Evolutionary conservation across 2,113 vertebrate genomes (phyloP), one percentile per base, ranked within the genome.

Genomic region (Siniperca chuatsi): DNA sequence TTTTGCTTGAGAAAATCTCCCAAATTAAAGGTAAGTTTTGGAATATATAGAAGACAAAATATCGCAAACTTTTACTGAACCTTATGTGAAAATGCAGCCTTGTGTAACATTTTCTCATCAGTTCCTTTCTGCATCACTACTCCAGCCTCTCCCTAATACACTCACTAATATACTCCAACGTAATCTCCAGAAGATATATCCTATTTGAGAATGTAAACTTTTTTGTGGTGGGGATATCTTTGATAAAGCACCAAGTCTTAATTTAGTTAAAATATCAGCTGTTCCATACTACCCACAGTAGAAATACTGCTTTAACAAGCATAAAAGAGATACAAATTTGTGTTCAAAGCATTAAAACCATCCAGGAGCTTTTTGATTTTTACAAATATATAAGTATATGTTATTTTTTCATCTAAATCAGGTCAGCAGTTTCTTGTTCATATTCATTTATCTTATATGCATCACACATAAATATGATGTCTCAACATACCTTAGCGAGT

Each of bases 401-500:
- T 50, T 48, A 15, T 50, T 40, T 11, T 62, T 37, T 21, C 6
- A 52, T 52, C 50, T 20, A 6, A 52, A 52, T 10, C 13, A 18
- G 11, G 42, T 10, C 4, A 55, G 37, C 8, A 1, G 65, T 69
- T 35, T 50, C 8, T 18, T 60, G 29, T 50, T 29, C 0, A 4
- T 42, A 20, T 18, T 60, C 6, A 68, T 21, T n/a, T 13, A 72
- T 23, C 6, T 9, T 37, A 18, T 15, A 33, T 60, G 50, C 25
- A 11, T 55, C 18, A 69, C 3, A 68, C 3, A 57, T 15, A 15
- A 7, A 62, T 13, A 9, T 65, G 20, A 65, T 25, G n/a, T 57
- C 4, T 10, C 9, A 46, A 79, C 81, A 21, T 92, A 99, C 98
- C 97, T 98, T 98, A 61, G 96, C 93, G 81, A 99, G 85, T 79